Evolutionary conservation across 2,888 invertebrate genomes (phyloP).

Genomic region (Gnatocerus cornutus): DNA sequence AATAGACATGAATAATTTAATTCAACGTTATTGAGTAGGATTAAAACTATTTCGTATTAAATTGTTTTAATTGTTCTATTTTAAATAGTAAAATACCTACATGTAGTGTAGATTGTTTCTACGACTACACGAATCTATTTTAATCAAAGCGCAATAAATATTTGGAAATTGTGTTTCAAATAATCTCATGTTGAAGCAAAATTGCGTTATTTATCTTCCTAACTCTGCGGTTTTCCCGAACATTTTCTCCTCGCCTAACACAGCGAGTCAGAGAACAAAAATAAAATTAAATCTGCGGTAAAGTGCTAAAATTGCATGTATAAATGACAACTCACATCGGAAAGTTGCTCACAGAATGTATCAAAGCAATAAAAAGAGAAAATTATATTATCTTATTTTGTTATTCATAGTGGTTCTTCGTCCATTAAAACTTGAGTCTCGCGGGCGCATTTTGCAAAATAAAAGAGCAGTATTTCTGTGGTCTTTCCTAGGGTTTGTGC

Average conservation of each 20-base stretch:
- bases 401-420: constrained; percentile 66
- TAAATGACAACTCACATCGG: constrained; percentile 16
- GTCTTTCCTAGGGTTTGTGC: constrained; percentile 41
- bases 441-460: constrained; percentile 65
- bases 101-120: background rate
- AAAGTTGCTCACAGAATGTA: constrained; percentile 54
- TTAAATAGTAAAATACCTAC: no score
- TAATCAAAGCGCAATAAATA: background rate
- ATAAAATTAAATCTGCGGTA: constrained; percentile 1
- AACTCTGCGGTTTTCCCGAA: background rate
- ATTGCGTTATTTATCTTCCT: background rate
- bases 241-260: background rate
- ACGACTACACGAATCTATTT: background rate
- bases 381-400: constrained; percentile 67
- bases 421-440: constrained; percentile 67
- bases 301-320: constrained; percentile 1
- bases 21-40: no score
- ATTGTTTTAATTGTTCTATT: no score
- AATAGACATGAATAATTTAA: no score
- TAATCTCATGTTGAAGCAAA: background rate
- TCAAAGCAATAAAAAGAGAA: constrained; percentile 61
- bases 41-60: no score
- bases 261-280: background rate
- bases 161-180: background rate
- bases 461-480: constrained; percentile 58